These are phyloP conservation scores for Neomorphus geoffroyi DNA, from an alignment of 2,797 vertebrate species.

Conservation along the genomic window DNA sequence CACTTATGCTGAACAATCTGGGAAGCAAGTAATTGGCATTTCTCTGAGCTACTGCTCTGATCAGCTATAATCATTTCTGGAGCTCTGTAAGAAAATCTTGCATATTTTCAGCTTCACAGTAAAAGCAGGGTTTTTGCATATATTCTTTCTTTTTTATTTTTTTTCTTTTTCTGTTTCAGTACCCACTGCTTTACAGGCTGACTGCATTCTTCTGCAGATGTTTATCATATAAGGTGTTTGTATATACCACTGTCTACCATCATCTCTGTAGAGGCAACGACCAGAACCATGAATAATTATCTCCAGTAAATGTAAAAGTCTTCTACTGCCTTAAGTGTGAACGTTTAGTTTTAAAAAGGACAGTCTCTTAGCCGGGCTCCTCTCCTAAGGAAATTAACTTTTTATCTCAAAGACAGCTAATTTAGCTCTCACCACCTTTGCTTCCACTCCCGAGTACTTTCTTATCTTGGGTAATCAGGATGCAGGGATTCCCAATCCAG, in stretches of 20 bases:
- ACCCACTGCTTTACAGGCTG: neutral
- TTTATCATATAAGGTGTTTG: slow-evolving; percentile 43
- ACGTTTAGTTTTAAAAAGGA: slow-evolving; percentile 4
- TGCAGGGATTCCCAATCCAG: slow-evolving; percentile 53
- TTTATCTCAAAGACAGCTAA: slow-evolving; percentile 60
- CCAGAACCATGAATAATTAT: slow-evolving; percentile 31
- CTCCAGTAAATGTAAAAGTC: neutral
- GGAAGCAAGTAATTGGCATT: slow-evolving; percentile 17
- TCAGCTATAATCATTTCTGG: slow-evolving; percentile 23
- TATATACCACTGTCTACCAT: neutral
- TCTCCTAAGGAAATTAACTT: slow-evolving; percentile 31
- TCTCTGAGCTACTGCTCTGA: slow-evolving; percentile 1
- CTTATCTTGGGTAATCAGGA: slow-evolving; percentile 73
- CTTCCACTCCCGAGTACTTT: slow-evolving; percentile 56
- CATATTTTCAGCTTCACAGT: slow-evolving; percentile 1
- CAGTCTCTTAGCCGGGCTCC: neutral
- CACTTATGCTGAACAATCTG: slow-evolving; percentile 38
- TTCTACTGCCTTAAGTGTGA: slow-evolving; percentile 19
- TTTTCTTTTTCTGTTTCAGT: neutral
- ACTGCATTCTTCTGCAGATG: neutral
- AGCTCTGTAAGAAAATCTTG: neutral
- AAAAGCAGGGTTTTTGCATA: neutral
- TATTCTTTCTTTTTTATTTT: neutral
- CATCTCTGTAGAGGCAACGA: neutral
- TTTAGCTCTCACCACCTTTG: slow-evolving; percentile 49